Percentiles rank a stretch among this genome's conserved stretches.
These are phyloP conservation scores for Leptobrachium ailaonicum DNA, from an alignment of 2,113 vertebrate species.

Conservation along the genomic window DNA sequence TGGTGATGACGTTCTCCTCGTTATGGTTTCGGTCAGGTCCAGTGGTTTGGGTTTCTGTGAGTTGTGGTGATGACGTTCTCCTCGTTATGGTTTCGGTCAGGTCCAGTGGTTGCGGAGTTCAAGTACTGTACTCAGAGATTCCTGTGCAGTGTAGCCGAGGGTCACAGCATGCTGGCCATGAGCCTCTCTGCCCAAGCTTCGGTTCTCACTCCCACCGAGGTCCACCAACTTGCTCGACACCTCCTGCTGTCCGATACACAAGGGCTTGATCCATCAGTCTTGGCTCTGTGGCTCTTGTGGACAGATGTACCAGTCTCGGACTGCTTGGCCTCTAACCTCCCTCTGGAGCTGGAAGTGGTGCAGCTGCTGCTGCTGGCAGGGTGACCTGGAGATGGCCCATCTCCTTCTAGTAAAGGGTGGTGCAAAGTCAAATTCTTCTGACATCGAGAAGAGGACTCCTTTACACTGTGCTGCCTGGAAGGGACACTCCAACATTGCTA, in stretches of 20 bases:
- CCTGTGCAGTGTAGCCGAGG: conserved; percentile 69
- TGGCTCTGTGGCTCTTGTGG: conserved; percentile 76
- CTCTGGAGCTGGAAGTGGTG: conserved; percentile 66
- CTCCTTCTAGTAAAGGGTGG: conserved; percentile 66
- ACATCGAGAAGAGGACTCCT: conserved; percentile 68
- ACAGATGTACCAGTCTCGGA: conserved; percentile 56
- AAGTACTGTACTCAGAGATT: conserved; percentile 80
- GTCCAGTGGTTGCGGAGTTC: too few relatives aligned
- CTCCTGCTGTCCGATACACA: conserved; percentile 68
- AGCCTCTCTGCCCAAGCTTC: conserved; percentile 60
- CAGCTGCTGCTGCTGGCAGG: conserved; percentile 68
- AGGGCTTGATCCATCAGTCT: conserved; percentile 55
- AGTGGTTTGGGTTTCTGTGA: too few relatives aligned
- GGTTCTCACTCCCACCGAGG: conserved; percentile 59
- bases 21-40: too few relatives aligned
- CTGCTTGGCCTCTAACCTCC: conserved; percentile 50
- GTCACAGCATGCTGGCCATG: conserved; percentile 76
- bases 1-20: too few relatives aligned
- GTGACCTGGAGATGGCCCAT: conserved; percentile 60
- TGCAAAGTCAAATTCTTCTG: conserved; percentile 69
- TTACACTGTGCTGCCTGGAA: conserved; percentile 76
- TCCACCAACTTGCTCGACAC: conserved; percentile 66
- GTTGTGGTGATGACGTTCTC: too few relatives aligned
- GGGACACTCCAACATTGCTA: conserved; percentile 63
- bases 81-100: too few relatives aligned